Evolutionary conservation across 2,113 vertebrate species (phyloP).

Genomic region (Serinus canaria): DNA sequence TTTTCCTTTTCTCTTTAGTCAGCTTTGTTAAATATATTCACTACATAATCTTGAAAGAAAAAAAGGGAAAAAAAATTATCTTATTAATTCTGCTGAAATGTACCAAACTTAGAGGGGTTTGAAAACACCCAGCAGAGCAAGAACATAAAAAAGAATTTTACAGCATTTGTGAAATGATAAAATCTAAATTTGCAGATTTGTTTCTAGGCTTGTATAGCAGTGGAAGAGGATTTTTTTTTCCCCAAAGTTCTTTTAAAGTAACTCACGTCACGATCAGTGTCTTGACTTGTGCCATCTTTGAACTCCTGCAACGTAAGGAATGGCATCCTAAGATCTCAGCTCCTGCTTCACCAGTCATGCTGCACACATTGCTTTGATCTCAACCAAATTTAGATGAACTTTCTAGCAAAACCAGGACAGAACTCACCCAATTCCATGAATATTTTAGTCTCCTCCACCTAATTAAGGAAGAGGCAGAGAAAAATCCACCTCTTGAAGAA

Average conservation of each 20-base stretch:
- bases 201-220: accelerated
- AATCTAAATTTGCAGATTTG: background rate
- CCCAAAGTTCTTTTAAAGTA: background rate
- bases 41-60: background rate
- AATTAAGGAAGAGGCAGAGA: background rate
- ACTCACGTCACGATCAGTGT: background rate
- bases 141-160: background rate
- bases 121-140: background rate
- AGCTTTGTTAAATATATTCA: background rate
- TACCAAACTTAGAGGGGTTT: background rate
- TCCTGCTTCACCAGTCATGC: background rate
- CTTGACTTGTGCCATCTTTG: background rate
- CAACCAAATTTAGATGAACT: background rate
- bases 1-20: background rate
- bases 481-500: background rate
- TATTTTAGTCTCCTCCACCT: background rate
- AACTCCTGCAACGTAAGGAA: background rate
- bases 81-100: background rate
- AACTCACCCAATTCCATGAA: background rate
- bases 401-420: background rate
- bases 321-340: background rate
- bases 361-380: background rate
- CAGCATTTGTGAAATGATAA: background rate
- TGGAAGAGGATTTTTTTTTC: background rate
- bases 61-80: accelerated